Conservation (phyloP, 2,113 vertebrate genomes). For the Sigmodon hispidus region DNA sequence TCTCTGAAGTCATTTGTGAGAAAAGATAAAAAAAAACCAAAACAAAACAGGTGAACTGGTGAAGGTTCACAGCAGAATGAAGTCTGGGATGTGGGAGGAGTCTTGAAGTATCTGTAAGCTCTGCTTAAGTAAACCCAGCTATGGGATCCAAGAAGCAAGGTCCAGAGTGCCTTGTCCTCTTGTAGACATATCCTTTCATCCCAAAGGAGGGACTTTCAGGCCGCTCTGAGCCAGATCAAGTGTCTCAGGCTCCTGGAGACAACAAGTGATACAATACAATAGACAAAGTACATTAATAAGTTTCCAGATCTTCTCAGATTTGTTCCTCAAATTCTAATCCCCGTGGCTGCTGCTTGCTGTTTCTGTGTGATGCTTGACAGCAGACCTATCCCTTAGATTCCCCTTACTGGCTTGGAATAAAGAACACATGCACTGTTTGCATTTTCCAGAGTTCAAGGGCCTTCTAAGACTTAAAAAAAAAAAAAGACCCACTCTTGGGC, state of each 20-base stretch:
- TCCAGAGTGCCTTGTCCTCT: slow-evolving; percentile 28
- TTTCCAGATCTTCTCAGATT: slow-evolving; percentile 71
- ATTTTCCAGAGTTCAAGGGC: slow-evolving; percentile 28
- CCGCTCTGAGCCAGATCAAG: slow-evolving; percentile 60
- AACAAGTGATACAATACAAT: slow-evolving; percentile 62
- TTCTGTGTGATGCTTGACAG: slow-evolving; percentile 60
- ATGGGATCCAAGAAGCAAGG: not conserved
- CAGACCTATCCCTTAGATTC: slow-evolving; percentile 3
- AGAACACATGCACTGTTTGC: slow-evolving; percentile 43
- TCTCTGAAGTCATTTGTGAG: not conserved
- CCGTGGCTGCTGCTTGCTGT: not conserved
- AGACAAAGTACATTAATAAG: slow-evolving; percentile 69
- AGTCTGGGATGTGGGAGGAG: not conserved
- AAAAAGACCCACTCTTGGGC: not conserved
- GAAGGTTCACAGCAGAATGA: not conserved
- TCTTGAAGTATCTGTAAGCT: slow-evolving; percentile 9
- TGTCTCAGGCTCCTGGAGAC: slow-evolving; percentile 59
- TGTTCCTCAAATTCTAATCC: slow-evolving; percentile 73
- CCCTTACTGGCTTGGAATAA: slow-evolving; percentile 34
- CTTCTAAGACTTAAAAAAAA: not conserved
- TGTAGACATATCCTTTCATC: not conserved
- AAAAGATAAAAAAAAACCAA: slow-evolving; percentile 45
- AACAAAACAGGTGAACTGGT: slow-evolving; percentile 29
- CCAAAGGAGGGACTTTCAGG: slow-evolving; percentile 45
- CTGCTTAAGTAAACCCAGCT: slow-evolving; percentile 8